Evolutionary conservation across 2,113 vertebrate genomes (phyloP).

Genomic region (Misgurnus anguillicaudatus): DNA sequence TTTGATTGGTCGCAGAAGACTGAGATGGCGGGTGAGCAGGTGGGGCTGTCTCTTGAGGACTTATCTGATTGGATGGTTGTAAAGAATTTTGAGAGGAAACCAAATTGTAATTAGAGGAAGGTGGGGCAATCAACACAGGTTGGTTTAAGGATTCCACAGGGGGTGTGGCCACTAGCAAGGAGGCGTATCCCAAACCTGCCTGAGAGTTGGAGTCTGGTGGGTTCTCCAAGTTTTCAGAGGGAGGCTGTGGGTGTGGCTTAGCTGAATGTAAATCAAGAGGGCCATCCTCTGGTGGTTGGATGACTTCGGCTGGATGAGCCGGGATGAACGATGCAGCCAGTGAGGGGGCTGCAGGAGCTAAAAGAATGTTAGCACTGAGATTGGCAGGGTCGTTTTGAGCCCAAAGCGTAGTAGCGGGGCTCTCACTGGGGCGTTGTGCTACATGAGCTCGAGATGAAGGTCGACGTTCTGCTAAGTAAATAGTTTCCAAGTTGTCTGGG

Average conservation of each 20-base stretch:
- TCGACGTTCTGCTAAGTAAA: constrained; percentile 68
- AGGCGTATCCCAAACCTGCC: constrained; percentile 86
- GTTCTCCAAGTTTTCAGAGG: constrained; percentile 93
- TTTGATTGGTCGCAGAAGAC: constrained; percentile 58
- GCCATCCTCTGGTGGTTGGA: constrained; percentile 87
- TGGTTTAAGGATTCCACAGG: constrained; percentile 83
- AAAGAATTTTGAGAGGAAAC: constrained; percentile 74
- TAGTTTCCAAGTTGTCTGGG: constrained; percentile 94
- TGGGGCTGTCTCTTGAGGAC: constrained; percentile 66
- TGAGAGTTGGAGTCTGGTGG: constrained; percentile 85
- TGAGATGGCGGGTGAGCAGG: constrained; percentile 58
- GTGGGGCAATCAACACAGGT: constrained; percentile 86
- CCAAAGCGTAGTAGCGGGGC: constrained; percentile 94
- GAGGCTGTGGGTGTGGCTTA: constrained; percentile 61
- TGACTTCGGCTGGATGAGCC: constrained; percentile 77
- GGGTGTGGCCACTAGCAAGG: constrained; percentile 82
- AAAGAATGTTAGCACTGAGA: constrained; percentile 84
- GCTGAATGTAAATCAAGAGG: constrained; percentile 66
- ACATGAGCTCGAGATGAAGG: constrained; percentile 81
- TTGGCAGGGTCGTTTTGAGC: constrained; percentile 87
- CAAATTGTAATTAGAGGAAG: constrained; percentile 83
- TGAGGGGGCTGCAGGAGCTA: constrained; percentile 89
- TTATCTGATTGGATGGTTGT: constrained; percentile 70
- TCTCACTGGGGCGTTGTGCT: constrained; percentile 83
- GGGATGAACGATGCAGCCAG: constrained; percentile 73